phyloP scores from a whole-genome alignment of 2,888 invertebrate species.

The Terebella lapidaria region DNA sequence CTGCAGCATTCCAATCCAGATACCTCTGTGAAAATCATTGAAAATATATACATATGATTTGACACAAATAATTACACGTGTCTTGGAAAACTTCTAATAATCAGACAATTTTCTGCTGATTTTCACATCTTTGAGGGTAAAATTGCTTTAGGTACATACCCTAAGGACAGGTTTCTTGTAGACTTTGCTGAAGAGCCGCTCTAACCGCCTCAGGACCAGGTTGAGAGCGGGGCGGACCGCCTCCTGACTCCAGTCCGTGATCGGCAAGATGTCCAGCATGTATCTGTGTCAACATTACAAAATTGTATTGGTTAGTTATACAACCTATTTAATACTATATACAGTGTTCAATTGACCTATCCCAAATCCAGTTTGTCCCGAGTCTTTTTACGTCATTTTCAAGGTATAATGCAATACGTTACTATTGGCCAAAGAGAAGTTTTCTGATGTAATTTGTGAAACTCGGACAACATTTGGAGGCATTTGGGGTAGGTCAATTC shows the following conservation, averaged over 20 bases:
- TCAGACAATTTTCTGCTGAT: no score
- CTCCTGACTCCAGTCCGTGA: constrained; percentile 93
- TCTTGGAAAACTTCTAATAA: no score
- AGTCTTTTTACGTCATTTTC: no score
- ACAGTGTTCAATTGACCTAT: no score
- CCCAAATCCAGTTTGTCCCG: no score
- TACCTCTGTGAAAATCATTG: constrained; percentile 64
- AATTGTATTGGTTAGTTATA: no score
- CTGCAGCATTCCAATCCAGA: constrained; percentile 96
- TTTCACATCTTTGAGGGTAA: no score
- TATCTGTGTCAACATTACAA: constrained; percentile 35
- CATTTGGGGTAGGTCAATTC: not conserved
- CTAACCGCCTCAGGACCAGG: constrained; percentile 83
- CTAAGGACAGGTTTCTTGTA: constrained; percentile 79
- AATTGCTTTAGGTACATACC: constrained; percentile 29
- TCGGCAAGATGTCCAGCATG: constrained; percentile 68
- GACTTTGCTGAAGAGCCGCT: constrained; percentile 95
- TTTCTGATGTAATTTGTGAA: no score
- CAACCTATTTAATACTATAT: no score
- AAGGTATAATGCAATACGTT: no score
- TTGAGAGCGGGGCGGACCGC: constrained; percentile 85
- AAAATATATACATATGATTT: not conserved
- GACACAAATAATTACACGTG: not conserved
- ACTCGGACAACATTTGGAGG: no score
- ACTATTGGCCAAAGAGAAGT: no score